These are phyloP conservation scores for Drosophila asahinai DNA, from an alignment of 1,140 invertebrate genomes.

Conservation along the genomic window DNA sequence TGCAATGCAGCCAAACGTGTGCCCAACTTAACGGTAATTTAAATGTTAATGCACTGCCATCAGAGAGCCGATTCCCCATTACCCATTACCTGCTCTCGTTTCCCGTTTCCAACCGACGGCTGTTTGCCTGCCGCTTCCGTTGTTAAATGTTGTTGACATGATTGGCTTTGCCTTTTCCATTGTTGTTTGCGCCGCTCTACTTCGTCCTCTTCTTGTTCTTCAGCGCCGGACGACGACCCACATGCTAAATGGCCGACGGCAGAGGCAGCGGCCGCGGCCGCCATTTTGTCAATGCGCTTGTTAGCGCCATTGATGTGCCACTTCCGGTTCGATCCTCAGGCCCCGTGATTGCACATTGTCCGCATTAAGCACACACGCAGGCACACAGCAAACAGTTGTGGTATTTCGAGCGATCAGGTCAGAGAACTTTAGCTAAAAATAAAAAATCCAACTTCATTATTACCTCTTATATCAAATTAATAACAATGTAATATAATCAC, in stretches of 20 bases:
- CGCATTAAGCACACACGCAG: neutral
- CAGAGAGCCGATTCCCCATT: constrained; percentile 4
- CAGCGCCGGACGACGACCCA: constrained; percentile 6
- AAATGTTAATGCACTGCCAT: constrained; percentile 61
- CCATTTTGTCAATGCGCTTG: constrained; percentile 60
- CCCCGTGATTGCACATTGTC: constrained; percentile 28
- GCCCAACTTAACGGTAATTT: constrained; percentile 70
- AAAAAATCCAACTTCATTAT: too few species aligned
- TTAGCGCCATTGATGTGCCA: constrained; percentile 50
- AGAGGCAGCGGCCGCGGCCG: constrained; percentile 26
- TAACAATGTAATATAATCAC: constrained; percentile 2
- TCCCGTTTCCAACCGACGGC: constrained; percentile 14
- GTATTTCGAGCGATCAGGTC: neutral
- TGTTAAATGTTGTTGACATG: constrained; percentile 71
- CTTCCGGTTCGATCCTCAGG: constrained; percentile 30
- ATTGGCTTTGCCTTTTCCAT: constrained; percentile 40
- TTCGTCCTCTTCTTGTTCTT: neutral
- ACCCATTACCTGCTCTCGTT: neutral
- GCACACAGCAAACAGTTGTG: neutral
- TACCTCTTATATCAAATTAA: too few species aligned
- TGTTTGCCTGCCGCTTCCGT: constrained; percentile 46
- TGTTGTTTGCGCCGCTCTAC: constrained; percentile 41
- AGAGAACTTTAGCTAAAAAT: neutral
- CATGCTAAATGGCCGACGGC: constrained; percentile 47
- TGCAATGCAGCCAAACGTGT: constrained; percentile 63